Conservation (phyloP, 2,888 invertebrate genomes). For the Drosophila cyrtoloma region DNA sequence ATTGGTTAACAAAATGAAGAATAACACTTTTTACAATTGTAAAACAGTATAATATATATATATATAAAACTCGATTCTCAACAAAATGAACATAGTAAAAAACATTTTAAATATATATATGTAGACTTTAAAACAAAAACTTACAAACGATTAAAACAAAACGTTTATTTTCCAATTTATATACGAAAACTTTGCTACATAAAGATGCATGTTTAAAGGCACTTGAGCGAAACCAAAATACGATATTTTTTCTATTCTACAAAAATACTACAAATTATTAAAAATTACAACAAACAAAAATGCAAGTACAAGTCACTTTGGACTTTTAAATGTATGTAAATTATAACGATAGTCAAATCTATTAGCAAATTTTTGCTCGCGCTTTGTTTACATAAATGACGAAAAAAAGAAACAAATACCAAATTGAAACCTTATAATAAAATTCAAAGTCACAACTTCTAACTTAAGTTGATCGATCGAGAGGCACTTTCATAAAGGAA, state of each 20-base stretch:
- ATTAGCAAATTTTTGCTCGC: constrained; percentile 84
- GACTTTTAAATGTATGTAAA: constrained; percentile 64
- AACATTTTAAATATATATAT: constrained; percentile 42
- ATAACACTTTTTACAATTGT: constrained; percentile 21
- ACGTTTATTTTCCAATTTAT: constrained; percentile 65
- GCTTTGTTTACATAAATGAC: constrained; percentile 76
- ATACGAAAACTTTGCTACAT: constrained; percentile 49
- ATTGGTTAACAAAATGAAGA: not conserved
- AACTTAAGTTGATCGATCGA: constrained; percentile 56
- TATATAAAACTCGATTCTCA: constrained; percentile 42
- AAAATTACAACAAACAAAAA: constrained; percentile 49
- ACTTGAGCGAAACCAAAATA: constrained; percentile 59
- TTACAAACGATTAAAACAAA: constrained; percentile 6
- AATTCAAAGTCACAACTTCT: constrained; percentile 49
- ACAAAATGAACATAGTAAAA: constrained; percentile 29
- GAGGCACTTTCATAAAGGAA: constrained; percentile 55
- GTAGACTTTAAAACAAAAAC: constrained; percentile 31
- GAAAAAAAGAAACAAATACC: constrained; percentile 20
- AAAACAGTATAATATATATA: constrained; percentile 19
- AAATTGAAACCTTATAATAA: constrained; percentile 31
- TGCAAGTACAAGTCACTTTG: constrained; percentile 61
- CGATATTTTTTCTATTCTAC: constrained; percentile 76
- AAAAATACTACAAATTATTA: constrained; percentile 54
- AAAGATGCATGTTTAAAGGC: constrained; percentile 67
- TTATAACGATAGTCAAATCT: constrained; percentile 76